These are phyloP conservation scores for Odontamblyopus lacepedii DNA, from an alignment of 2,797 vertebrate genomes.

Conservation along the genomic window DNA sequence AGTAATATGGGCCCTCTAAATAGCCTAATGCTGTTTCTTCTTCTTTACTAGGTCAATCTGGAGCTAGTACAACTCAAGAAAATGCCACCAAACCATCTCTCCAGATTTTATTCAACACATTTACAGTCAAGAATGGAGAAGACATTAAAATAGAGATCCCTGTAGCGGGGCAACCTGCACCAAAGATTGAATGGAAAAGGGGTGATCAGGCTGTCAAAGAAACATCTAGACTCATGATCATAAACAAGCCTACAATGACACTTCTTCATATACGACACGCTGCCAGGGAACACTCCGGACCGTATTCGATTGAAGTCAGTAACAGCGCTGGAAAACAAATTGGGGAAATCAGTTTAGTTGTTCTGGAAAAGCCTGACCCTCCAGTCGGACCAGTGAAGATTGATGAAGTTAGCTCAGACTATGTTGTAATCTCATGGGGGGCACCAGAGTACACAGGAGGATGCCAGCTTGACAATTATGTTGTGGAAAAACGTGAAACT, in stretches of 20 bases:
- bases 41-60: slow-evolving; percentile 38
- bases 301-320: slow-evolving; percentile 84
- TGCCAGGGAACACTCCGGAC: slow-evolving; percentile 87
- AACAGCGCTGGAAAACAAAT: slow-evolving; percentile 82
- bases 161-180: slow-evolving; percentile 82
- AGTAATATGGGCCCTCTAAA: too few relatives aligned
- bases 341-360: slow-evolving; percentile 83
- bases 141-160: slow-evolving; percentile 90
- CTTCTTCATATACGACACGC: slow-evolving; percentile 88
- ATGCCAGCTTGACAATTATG: slow-evolving; percentile 92
- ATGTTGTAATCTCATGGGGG: slow-evolving; percentile 87
- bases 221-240: slow-evolving; percentile 87
- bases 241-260: slow-evolving; percentile 80
- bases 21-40: background rate
- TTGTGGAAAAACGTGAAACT: slow-evolving; percentile 91
- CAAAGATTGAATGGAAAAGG: slow-evolving; percentile 86
- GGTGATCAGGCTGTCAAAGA: slow-evolving; percentile 86
- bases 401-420: slow-evolving; percentile 90
- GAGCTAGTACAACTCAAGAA: slow-evolving; percentile 76
- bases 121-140: slow-evolving; percentile 87
- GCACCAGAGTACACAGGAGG: slow-evolving; percentile 89
- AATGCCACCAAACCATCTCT: slow-evolving; percentile 86
- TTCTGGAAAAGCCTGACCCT: slow-evolving; percentile 91
- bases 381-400: slow-evolving; percentile 85
- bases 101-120: slow-evolving; percentile 85